These are phyloP conservation scores for Leucoma salicis DNA, from an alignment of 2,888 invertebrate species.

Conservation along the genomic window DNA sequence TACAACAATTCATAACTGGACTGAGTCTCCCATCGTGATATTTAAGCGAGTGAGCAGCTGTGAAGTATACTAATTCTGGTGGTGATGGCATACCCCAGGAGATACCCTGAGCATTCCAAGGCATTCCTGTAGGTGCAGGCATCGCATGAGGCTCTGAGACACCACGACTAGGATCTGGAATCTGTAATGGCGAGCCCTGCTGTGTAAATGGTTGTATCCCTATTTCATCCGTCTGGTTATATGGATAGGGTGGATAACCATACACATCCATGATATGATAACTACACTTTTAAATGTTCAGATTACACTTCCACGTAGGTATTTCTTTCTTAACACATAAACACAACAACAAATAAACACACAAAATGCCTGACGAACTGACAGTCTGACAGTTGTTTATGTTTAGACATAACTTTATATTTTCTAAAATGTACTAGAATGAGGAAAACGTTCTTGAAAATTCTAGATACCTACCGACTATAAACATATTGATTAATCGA, in stretches of 20 bases:
- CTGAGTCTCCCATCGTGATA: constrained; percentile 37
- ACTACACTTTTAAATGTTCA: background rate
- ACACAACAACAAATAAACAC: constrained; percentile 25
- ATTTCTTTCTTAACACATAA: constrained; percentile 6
- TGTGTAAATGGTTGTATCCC: constrained; percentile 68
- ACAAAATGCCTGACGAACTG: background rate
- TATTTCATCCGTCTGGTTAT: constrained; percentile 57
- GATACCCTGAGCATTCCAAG: constrained; percentile 79
- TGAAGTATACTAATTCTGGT: constrained; percentile 72
- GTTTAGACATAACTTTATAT: too few relatives aligned
- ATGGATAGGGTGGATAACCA: constrained; percentile 38
- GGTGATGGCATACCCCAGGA: constrained; percentile 77
- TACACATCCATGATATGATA: constrained; percentile 52
- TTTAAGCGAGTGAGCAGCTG: constrained; percentile 36
- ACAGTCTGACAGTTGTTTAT: too few relatives aligned
- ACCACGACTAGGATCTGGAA: constrained; percentile 40
- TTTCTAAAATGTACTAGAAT: too few relatives aligned
- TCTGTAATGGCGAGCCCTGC: constrained; percentile 53
- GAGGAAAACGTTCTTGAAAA: constrained; percentile 30
- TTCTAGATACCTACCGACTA: constrained; percentile 10
- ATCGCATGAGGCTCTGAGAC: constrained; percentile 55
- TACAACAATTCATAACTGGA: constrained; percentile 60
- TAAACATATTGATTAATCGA: background rate
- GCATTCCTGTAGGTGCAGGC: constrained; percentile 67
- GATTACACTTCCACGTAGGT: constrained; percentile 8